These are phyloP conservation scores for Geophilus truncorum DNA, from an alignment of 2,888 invertebrate genomes.

Conservation along the genomic window DNA sequence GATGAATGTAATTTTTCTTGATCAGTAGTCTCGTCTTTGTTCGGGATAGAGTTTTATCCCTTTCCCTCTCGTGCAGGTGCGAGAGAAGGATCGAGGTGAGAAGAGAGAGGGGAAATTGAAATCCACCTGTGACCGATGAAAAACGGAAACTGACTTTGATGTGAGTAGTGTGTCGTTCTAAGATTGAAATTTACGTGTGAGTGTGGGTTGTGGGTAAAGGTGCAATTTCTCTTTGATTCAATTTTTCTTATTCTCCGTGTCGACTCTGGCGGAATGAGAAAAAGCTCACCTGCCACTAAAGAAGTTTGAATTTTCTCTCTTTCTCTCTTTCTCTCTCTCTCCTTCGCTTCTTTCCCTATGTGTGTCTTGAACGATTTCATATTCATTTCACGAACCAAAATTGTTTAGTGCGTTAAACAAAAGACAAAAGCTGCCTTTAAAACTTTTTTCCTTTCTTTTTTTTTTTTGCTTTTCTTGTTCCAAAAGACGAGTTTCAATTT, in stretches of 20 bases:
- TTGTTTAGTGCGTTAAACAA: conserved; percentile 17
- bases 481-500: not conserved
- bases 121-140: conserved; percentile 27
- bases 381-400: conserved; percentile 17
- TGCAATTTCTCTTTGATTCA: conserved; percentile 27
- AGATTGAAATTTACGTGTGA: conserved; percentile 21
- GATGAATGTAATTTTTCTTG: conserved; percentile 8
- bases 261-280: conserved; percentile 27
- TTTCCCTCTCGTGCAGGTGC: not conserved
- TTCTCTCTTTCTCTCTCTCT: not conserved
- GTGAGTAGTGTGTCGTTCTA: conserved; percentile 24
- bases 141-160: conserved; percentile 27
- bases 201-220: conserved; percentile 3
- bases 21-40: conserved; percentile 10
- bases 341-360: not conserved
- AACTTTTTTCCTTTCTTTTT: not conserved
- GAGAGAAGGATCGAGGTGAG: conserved; percentile 7
- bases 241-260: conserved; percentile 18
- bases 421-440: not conserved
- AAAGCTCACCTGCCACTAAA: conserved; percentile 17
- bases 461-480: not conserved
- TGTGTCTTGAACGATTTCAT: not conserved
- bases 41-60: not conserved
- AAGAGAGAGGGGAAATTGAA: conserved; percentile 21
- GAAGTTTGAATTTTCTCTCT: not conserved